Conservation (phyloP, 30 jellyfish, hydroid and myxozoan species). For the Hydra vulgaris region DNA sequence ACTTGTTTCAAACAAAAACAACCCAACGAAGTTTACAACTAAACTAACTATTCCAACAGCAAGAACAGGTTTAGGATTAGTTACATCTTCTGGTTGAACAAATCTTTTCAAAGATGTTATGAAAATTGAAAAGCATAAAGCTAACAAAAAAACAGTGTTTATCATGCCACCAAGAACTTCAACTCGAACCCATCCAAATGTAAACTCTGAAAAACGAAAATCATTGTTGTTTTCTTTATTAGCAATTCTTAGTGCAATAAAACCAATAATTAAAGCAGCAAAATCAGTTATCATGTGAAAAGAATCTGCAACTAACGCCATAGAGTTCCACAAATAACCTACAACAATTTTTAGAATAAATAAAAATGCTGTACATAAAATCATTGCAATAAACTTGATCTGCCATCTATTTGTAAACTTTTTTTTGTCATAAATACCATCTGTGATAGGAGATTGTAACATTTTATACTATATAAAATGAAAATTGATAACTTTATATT, state of each 20-base stretch:
- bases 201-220: constrained; percentile 13
- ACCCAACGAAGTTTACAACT: constrained; percentile 46
- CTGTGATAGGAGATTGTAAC: not conserved
- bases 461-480: not conserved
- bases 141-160: constrained; percentile 66
- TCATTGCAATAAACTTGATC: constrained; percentile 55
- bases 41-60: constrained; percentile 54
- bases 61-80: constrained; percentile 54
- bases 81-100: constrained; percentile 45
- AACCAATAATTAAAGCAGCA: constrained; percentile 68
- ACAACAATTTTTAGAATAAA: constrained; percentile 46
- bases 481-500: too few relatives aligned
- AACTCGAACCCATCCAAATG: constrained; percentile 82
- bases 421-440: not conserved
- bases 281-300: constrained; percentile 68
- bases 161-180: constrained; percentile 80
- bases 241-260: constrained; percentile 46
- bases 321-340: constrained; percentile 58
- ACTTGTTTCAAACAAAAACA: constrained; percentile 51
- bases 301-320: constrained; percentile 77
- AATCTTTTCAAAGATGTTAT: constrained; percentile 56
- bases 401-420: constrained; percentile 34
- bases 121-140: constrained; percentile 57
- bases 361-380: constrained; percentile 38
- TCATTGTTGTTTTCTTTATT: constrained; percentile 28